Evolutionary conservation across 2,888 invertebrate genomes (phyloP).

Genomic region (Andrena flavipes): DNA sequence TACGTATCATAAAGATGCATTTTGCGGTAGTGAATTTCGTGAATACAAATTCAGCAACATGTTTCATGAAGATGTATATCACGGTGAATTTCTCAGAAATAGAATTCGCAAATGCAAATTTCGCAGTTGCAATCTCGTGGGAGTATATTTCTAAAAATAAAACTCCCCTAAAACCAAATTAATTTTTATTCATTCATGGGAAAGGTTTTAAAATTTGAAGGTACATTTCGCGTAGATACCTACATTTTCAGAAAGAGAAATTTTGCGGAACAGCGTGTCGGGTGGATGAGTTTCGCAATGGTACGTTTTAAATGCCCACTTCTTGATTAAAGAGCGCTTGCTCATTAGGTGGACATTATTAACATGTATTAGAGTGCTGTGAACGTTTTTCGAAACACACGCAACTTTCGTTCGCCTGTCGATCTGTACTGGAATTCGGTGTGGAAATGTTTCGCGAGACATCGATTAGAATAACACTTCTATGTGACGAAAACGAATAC

Average conservation of each 20-base stretch:
- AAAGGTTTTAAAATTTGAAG: no score
- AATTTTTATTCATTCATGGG: no score
- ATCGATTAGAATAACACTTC: not conserved
- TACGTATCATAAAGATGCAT: no score
- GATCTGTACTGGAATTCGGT: slow-evolving; percentile 16
- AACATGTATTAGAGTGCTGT: not conserved
- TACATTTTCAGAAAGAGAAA: not conserved
- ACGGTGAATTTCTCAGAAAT: no score
- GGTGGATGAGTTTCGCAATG: not conserved
- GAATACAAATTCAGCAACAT: no score
- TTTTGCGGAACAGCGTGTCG: not conserved
- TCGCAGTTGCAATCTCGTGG: no score
- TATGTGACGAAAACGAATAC: not conserved
- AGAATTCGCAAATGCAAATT: no score
- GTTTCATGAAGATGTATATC: no score
- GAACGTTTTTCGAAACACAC: not conserved
- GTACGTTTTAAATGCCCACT: not conserved
- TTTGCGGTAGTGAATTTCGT: no score
- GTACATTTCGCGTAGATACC: no score
- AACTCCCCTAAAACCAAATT: no score
- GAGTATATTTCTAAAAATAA: no score
- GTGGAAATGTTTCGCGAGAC: slow-evolving; percentile 9
- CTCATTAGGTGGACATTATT: not conserved
- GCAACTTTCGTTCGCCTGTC: slow-evolving; percentile 14
- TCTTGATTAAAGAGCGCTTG: not conserved